Percentiles rank a stretch among this genome's conserved stretches.
Evolutionary conservation across 2,888 invertebrate species (phyloP).

Genomic region (Masnerella sp.): DNA sequence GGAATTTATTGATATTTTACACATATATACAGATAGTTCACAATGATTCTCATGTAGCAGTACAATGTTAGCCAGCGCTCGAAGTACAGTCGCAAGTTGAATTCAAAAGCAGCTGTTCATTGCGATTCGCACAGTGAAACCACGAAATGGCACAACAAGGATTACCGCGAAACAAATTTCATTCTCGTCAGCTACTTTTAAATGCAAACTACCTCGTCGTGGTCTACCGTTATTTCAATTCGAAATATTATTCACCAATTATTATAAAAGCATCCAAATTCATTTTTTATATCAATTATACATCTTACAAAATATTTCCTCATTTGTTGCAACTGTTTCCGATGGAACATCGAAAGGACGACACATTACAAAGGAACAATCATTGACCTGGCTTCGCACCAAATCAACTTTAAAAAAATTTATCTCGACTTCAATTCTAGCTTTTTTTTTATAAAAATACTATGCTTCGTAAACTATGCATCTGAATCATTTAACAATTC

Average conservation of each 20-base stretch:
- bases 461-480: slow-evolving; percentile 38
- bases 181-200: slow-evolving; percentile 36
- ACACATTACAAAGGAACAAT: no score
- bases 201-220: slow-evolving; percentile 32
- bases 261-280: no score
- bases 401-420: no score
- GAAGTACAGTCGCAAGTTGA: slow-evolving; percentile 35
- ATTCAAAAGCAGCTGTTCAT: slow-evolving; percentile 45
- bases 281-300: neutral
- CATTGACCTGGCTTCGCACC: no score
- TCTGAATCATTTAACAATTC: slow-evolving; percentile 35
- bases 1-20: slow-evolving; percentile 48
- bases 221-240: slow-evolving; percentile 2
- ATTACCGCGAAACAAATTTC: slow-evolving; percentile 36
- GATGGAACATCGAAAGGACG: no score
- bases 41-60: slow-evolving; percentile 38
- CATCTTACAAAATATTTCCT: slow-evolving; percentile 19
- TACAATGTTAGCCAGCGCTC: slow-evolving; percentile 30
- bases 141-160: slow-evolving; percentile 42
- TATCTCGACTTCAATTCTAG: no score
- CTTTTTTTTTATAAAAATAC: slow-evolving; percentile 44
- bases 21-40: slow-evolving; percentile 51
- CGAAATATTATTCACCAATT: no score
- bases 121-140: slow-evolving; percentile 10
- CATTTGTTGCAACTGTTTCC: slow-evolving; percentile 10